phyloP scores from a whole-genome alignment of 2,888 invertebrate genomes.

The Acleris sparsana region DNA sequence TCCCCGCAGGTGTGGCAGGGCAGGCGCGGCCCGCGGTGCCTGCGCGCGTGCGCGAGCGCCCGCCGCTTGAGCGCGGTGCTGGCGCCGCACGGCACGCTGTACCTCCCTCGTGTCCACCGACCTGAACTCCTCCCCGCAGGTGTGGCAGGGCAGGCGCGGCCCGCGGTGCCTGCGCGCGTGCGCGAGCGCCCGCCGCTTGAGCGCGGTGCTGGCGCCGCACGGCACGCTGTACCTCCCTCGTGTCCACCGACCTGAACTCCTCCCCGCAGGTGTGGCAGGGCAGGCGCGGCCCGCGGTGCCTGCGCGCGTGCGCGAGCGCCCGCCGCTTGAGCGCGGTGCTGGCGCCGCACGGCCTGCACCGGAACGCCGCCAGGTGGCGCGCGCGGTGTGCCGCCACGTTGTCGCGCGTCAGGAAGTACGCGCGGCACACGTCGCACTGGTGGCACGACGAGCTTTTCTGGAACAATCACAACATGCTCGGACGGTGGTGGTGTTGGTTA shows the following conservation, averaged over 20 bases:
- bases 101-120: too few relatives aligned
- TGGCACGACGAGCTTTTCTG: constrained; percentile 60
- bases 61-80: constrained; percentile 54
- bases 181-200: constrained; percentile 55
- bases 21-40: constrained; percentile 33
- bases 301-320: constrained; percentile 52
- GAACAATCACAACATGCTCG: background rate
- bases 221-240: constrained; percentile 52
- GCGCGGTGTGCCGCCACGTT: constrained; percentile 56
- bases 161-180: constrained; percentile 48
- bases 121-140: constrained; percentile 58
- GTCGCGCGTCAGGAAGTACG: constrained; percentile 62
- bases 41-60: constrained; percentile 52
- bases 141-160: constrained; percentile 42
- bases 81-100: constrained; percentile 52
- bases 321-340: constrained; percentile 54
- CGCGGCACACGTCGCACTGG: constrained; percentile 66
- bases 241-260: constrained; percentile 58
- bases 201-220: constrained; percentile 52
- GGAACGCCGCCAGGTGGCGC: constrained; percentile 56
- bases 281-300: constrained; percentile 33
- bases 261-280: constrained; percentile 53
- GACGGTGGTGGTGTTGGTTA: too few relatives aligned
- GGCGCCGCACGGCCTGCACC: constrained; percentile 54
- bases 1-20: constrained; percentile 53